These are phyloP conservation scores for Ploceus nigricollis DNA, from an alignment of 2,113 vertebrate species.

Conservation along the genomic window DNA sequence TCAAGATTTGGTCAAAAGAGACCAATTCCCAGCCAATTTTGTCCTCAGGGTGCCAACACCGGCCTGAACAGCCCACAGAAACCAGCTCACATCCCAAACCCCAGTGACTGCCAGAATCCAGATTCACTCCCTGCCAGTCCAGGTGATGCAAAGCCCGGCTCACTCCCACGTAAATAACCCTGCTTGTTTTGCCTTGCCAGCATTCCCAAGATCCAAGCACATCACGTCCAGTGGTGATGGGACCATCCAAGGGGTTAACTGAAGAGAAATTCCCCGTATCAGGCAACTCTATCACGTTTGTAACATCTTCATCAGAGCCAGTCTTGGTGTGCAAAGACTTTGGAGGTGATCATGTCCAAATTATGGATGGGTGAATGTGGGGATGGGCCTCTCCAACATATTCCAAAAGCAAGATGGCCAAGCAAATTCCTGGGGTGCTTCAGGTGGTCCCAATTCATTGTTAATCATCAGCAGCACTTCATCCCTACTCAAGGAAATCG, in stretches of 20 bases:
- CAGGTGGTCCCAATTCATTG: not conserved
- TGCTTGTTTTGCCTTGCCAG: not conserved
- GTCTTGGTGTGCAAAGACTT: rapidly evolving
- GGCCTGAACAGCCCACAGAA: not conserved
- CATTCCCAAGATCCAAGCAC: rapidly evolving
- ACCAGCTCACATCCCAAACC: not conserved
- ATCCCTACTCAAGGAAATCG: not conserved
- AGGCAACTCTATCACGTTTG: rapidly evolving
- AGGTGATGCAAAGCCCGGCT: not conserved
- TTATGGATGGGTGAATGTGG: rapidly evolving
- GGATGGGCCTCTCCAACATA: rapidly evolving
- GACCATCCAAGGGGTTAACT: not conserved
- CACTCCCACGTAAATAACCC: rapidly evolving
- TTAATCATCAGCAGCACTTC: not conserved
- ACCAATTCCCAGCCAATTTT: not conserved
- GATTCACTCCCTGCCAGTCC: not conserved
- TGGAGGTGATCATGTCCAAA: not conserved
- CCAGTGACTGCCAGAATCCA: not conserved
- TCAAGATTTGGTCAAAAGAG: not conserved
- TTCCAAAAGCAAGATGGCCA: rapidly evolving
- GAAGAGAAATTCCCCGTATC: not conserved
- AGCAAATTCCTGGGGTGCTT: not conserved
- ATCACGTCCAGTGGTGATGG: rapidly evolving
- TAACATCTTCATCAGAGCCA: not conserved
- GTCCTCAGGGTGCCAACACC: not conserved